Evolutionary conservation across 2,113 vertebrate species (phyloP), one percentile per base, ranked within the genome.

Genomic region (Gambusia holbrooki): DNA sequence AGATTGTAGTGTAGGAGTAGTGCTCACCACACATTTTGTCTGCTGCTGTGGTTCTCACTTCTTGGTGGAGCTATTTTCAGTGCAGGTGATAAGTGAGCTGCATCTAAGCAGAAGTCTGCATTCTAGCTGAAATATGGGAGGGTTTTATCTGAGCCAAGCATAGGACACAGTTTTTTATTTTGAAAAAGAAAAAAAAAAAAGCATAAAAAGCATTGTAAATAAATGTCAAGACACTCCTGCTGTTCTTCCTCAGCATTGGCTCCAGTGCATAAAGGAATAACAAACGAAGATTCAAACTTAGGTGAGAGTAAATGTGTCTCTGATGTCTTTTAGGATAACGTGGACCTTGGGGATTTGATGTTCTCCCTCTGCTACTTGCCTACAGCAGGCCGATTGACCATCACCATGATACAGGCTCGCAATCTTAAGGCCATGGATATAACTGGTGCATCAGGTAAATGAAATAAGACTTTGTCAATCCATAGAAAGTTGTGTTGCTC

Each of bases 351-450:
- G 33, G 98, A 99, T 88, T 86, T 99, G 86, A 99, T 99, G 98
- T 98, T 99, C 93, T 99, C 98, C 0, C 97, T 99, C 87, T 99
- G 98, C 92, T 99, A 99, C 92, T 94, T 99, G 86, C 98, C 98
- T 42, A 98, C 98, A 62, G 98, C 98, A 37, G 98, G 97, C 76
- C 96, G 98, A 90, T 90, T 99, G 89, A 99, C 98, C 79, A 98
- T 99, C 79, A 99, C 98, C 74, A 95, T 99, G 92, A 98, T 99
- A 93, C 98, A 99, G 92, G 98, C 98, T 76, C 95, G 97, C 79
- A 99, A 99, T 88, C 94, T 99, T 76, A 99, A 99, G 89, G 98
- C 98, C 84, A 99, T 99, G 98, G 98, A 99, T 92, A 99, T 99
- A 90, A 99, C 98, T 7, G 98, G 97, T 90, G 98, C 97, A 91